Base-by-base conservation (phyloP, 2,888 invertebrate species). In the Caenorhabditis angaria region DNA sequence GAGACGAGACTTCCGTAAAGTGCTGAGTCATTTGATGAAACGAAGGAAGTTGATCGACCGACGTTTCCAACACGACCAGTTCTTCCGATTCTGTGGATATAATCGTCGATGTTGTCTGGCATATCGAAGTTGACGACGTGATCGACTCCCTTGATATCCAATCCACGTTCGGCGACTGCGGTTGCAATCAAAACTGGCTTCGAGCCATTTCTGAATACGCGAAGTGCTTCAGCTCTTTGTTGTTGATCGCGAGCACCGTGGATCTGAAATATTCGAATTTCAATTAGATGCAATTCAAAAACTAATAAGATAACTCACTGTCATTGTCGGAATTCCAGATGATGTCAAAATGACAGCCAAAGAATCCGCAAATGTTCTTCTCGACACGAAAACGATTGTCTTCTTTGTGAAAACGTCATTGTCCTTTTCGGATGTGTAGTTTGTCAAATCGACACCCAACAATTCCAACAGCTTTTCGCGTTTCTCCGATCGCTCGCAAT, bases 51-150 rank as follows among this genome's bases (percentile, higher is more conserved):
- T 1, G 90, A 88, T 62, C 84, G 83, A 4, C 90, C 90, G 6
- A 85, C 69, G 76, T 90, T 89, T 10, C 90, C 90, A 14, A 90
- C 88, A 18, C 90, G 88, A 6, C 90, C 90, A 1, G 90, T 90
- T 69, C 73, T 87, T 20, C 90, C 90, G 77, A 90, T 90, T 14
- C 90, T 90, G 87, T 92, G 92, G 29, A 91, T 90, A 90, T 99
- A 99, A 90, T 99, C 99, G 90, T 99, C 99, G 56, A 99, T 97
- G 87, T 99, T 97, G 84, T 97, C 97, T 0, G 99, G 99, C 97
- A 99, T 97, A 87, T 99, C 99, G 20, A 18, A 48, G 53, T 56
- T 56, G 28, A 56, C 32, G 4, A 56, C 55, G 20, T 80, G 80
- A 55, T 82, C 3, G 95, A 89, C 79, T 12, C 81, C 82, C 14